These are phyloP conservation scores for Amazona guildingii DNA, from an alignment of 2,113 vertebrate genomes.

Conservation along the genomic window DNA sequence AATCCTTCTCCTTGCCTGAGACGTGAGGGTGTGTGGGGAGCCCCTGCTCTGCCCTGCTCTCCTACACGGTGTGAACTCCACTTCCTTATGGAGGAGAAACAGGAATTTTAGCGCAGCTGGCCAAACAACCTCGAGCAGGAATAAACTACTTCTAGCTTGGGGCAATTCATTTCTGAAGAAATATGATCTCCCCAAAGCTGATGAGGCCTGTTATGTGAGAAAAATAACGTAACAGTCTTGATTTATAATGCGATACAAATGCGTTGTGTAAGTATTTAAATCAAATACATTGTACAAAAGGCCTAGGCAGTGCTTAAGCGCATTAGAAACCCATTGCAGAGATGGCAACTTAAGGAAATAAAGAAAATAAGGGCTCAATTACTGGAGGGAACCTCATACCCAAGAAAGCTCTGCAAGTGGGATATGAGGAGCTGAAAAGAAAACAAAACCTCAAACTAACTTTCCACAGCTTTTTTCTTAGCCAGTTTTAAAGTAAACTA, in stretches of 20 bases:
- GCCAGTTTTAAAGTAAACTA: constrained; percentile 29
- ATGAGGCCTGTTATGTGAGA: background rate
- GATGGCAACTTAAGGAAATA: background rate
- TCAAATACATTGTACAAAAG: background rate
- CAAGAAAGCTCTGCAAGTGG: background rate
- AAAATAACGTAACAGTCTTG: background rate
- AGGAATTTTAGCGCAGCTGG: background rate
- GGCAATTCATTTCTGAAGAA: background rate
- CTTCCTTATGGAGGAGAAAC: background rate
- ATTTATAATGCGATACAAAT: background rate
- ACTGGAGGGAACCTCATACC: background rate
- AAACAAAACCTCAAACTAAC: constrained; percentile 3
- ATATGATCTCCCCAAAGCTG: background rate
- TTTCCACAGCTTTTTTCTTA: background rate
- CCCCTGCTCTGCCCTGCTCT: background rate
- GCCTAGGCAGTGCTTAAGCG: background rate
- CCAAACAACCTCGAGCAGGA: background rate
- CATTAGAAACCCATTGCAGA: background rate
- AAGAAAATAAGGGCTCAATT: background rate
- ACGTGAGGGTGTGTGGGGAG: background rate
- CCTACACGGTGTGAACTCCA: background rate
- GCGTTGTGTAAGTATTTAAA: background rate
- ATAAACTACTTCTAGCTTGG: background rate
- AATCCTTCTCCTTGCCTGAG: fast-evolving
- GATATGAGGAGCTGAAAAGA: background rate